A percentile compares a stretch with the other conserved stretches of the same genome.
These are phyloP conservation scores for Acanthosepion lycidas DNA, from an alignment of 2,888 invertebrate genomes.

Conservation along the genomic window DNA sequence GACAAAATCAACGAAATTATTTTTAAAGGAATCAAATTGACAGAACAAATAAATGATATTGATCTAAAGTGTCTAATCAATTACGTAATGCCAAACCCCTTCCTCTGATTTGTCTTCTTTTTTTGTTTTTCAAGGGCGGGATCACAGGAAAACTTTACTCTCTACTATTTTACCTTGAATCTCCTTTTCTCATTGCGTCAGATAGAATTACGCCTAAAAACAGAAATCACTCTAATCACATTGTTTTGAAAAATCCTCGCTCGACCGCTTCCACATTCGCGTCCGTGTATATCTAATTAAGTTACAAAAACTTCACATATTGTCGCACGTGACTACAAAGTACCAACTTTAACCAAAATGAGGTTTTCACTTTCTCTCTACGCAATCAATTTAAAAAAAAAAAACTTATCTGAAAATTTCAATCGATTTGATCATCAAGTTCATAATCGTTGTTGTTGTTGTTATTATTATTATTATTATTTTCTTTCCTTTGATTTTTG, in stretches of 20 bases:
- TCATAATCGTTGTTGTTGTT: too few species aligned
- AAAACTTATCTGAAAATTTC: too few species aligned
- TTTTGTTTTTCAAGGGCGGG: background rate
- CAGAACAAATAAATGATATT: background rate
- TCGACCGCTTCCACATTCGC: background rate
- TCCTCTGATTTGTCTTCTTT: background rate
- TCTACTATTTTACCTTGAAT: background rate
- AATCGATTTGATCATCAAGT: too few species aligned
- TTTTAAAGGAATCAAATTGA: background rate
- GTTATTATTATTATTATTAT: too few species aligned
- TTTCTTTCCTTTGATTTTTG: too few species aligned
- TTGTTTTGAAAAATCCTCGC: background rate
- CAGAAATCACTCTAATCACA: too few species aligned
- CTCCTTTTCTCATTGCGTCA: background rate
- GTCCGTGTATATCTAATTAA: background rate
- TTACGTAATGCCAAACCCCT: background rate
- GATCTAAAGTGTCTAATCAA: background rate
- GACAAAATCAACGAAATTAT: background rate
- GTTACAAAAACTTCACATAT: background rate
- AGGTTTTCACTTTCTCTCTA: background rate
- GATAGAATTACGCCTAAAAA: too few species aligned
- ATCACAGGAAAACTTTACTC: background rate
- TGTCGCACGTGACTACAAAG: background rate
- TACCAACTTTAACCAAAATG: background rate
- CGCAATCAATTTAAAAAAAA: background rate